Conservation (phyloP, 2,113 vertebrate species). For the Rhineura floridana region DNA sequence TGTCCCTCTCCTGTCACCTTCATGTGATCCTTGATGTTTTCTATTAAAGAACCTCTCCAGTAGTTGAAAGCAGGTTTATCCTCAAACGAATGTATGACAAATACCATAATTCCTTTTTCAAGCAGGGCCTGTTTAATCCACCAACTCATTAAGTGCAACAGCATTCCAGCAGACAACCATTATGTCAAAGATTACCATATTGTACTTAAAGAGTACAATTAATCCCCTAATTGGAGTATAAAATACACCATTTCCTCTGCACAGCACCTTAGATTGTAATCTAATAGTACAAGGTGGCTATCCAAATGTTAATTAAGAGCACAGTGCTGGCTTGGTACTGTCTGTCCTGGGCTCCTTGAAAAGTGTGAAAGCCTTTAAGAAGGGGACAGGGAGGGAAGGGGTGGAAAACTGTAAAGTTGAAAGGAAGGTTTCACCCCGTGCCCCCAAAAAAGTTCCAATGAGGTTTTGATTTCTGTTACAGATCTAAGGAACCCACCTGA, state of each 20-base stretch:
- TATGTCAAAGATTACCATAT: conserved; percentile 62
- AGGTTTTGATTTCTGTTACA: background rate
- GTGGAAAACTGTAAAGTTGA: background rate
- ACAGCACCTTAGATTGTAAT: conserved; percentile 43
- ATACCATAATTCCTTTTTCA: conserved; percentile 76
- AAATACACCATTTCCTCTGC: conserved; percentile 61
- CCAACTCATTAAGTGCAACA: conserved; percentile 55
- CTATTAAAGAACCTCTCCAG: conserved; percentile 74
- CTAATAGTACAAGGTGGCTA: conserved; percentile 48
- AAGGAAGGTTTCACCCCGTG: background rate
- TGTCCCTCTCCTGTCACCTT: conserved; percentile 73
- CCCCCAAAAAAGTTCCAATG: background rate
- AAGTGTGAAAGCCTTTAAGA: conserved; percentile 14
- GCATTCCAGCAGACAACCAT: conserved; percentile 69
- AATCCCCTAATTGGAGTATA: conserved; percentile 68
- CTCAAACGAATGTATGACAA: conserved; percentile 79
- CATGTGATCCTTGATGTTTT: conserved; percentile 74
- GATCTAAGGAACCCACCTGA: background rate
- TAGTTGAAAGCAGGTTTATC: conserved; percentile 73
- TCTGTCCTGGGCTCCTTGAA: conserved; percentile 61
- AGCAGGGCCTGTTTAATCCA: conserved; percentile 69
- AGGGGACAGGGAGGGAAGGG: no score
- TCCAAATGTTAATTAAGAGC: conserved; percentile 59
- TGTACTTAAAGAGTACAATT: conserved; percentile 70
- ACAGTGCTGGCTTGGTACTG: conserved; percentile 39